Evolutionary conservation across 2,797 vertebrate species (phyloP).

Genomic region (Pristis pectinata): DNA sequence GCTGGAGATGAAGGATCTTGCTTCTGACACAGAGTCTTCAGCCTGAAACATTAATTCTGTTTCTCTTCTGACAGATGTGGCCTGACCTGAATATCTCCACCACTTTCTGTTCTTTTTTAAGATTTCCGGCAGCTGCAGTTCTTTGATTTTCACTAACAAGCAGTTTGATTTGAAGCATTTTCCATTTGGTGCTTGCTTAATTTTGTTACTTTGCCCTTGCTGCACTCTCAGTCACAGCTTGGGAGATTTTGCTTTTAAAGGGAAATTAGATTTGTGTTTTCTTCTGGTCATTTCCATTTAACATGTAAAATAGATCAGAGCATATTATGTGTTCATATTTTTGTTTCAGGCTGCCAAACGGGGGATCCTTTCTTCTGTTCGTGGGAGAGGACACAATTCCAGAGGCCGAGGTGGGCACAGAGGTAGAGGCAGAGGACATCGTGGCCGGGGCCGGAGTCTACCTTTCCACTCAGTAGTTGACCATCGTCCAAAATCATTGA

Average conservation of each 20-base stretch:
- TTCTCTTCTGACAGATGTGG: no score
- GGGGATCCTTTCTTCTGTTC: slow-evolving; percentile 78
- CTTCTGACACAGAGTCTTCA: no score
- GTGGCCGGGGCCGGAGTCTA: slow-evolving; percentile 71
- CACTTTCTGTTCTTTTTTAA: no score
- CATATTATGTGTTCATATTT: slow-evolving; percentile 24
- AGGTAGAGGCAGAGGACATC: slow-evolving; percentile 70
- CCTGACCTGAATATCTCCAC: no score
- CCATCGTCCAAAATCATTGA: slow-evolving; percentile 80
- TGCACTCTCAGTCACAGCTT: not conserved
- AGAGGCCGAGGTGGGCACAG: slow-evolving; percentile 69
- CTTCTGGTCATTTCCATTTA: not conserved
- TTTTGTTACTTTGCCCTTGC: not conserved
- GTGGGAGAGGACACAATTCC: slow-evolving; percentile 71
- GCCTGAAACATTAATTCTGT: no score
- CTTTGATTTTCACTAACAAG: no score
- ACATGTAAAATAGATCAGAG: not conserved
- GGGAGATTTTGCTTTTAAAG: not conserved
- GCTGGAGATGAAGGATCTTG: no score
- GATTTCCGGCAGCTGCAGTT: no score
- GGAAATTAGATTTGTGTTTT: not conserved
- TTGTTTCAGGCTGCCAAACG: slow-evolving; percentile 80
- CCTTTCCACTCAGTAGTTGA: slow-evolving; percentile 79
- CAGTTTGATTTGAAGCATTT: not conserved
- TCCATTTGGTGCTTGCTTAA: not conserved